Conservation (phyloP, 2,797 vertebrate genomes). For the Carduelis carduelis region DNA sequence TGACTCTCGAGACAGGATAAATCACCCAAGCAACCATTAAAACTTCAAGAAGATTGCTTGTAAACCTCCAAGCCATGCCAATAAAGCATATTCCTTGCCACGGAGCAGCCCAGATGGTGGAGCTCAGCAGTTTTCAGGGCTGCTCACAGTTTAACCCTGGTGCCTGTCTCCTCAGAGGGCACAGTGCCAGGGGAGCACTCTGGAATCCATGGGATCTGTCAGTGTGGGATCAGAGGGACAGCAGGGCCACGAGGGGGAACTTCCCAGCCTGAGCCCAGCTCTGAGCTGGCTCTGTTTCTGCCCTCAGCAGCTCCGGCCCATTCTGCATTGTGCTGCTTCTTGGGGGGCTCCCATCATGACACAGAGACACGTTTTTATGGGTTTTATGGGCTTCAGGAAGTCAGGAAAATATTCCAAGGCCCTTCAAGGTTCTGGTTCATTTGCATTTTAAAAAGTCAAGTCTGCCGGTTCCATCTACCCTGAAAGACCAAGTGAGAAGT, state of each 20-base stretch:
- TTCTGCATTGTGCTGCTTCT: not conserved
- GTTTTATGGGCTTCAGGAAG: constrained; percentile 19
- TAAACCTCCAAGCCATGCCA: constrained; percentile 74
- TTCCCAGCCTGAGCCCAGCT: not conserved
- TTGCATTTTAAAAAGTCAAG: constrained; percentile 58
- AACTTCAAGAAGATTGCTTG: constrained; percentile 80
- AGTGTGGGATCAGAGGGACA: not conserved
- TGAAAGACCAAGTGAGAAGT: constrained; percentile 14
- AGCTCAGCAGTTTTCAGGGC: constrained; percentile 63
- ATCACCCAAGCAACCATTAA: constrained; percentile 84
- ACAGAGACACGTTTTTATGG: not conserved
- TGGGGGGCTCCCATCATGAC: not conserved
- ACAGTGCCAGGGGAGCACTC: constrained; percentile 20
- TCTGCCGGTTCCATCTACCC: not conserved
- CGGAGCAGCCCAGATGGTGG: constrained; percentile 60
- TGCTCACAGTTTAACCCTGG: constrained; percentile 37
- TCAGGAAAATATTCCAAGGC: constrained; percentile 4
- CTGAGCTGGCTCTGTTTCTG: not conserved
- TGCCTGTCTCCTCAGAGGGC: constrained; percentile 9
- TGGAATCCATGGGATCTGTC: not conserved
- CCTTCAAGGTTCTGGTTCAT: constrained; percentile 29
- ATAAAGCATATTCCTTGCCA: constrained; percentile 72
- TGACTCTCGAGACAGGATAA: constrained; percentile 77
- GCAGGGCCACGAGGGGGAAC: not conserved
- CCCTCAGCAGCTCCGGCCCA: not conserved